phyloP scores from a whole-genome alignment of 2,797 vertebrate genomes.

The Oryzias sinensis region DNA sequence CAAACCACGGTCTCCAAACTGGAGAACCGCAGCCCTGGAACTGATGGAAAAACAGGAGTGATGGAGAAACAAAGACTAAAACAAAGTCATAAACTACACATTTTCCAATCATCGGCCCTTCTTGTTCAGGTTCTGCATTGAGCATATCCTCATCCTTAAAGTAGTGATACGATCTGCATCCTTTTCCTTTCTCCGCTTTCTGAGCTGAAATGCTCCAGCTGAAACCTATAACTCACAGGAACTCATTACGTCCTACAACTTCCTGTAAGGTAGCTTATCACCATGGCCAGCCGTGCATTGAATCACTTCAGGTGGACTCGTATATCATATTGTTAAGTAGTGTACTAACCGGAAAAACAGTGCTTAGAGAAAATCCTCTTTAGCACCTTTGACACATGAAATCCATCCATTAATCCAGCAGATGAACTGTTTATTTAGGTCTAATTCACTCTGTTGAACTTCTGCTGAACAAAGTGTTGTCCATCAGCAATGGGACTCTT shows the following conservation, averaged over 20 bases:
- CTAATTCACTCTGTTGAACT: too few species aligned
- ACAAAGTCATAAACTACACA: neutral
- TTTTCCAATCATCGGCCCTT: conserved; percentile 10
- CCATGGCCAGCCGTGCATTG: conserved; percentile 56
- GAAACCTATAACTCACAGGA: conserved; percentile 73
- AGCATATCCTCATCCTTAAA: conserved; percentile 60
- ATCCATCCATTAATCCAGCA: too few species aligned
- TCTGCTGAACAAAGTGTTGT: too few species aligned
- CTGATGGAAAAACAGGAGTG: conserved; percentile 34
- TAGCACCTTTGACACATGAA: too few species aligned
- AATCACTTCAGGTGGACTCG: conserved; percentile 20
- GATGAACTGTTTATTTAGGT: too few species aligned
- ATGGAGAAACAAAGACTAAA: conserved; percentile 6
- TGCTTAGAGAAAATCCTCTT: neutral
- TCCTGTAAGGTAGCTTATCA: conserved; percentile 86
- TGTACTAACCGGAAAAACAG: neutral
- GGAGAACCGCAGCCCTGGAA: conserved; percentile 54
- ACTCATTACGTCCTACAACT: conserved; percentile 83
- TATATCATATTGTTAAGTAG: conserved; percentile 2
- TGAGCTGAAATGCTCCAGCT: conserved; percentile 59
- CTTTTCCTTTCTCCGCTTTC: conserved; percentile 70
- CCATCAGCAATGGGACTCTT: too few species aligned
- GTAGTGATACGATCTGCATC: conserved; percentile 63
- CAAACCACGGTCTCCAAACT: conserved; percentile 37
- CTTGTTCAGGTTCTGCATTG: conserved; percentile 45